Base-by-base conservation (phyloP, 2,888 invertebrate species). In the Aphidoletes aphidimyza region DNA sequence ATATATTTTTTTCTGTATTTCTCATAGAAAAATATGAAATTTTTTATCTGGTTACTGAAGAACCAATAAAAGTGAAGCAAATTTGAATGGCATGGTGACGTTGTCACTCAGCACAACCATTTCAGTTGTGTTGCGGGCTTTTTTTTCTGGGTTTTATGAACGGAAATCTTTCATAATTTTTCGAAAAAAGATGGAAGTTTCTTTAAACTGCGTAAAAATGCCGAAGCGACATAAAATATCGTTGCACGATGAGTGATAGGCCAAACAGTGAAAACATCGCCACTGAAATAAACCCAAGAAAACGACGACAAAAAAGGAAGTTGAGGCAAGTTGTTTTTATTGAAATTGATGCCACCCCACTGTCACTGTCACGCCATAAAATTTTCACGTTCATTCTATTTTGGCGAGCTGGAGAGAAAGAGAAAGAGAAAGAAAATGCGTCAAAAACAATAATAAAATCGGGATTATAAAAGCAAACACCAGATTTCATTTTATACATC, bases 401-500 rank as follows among this genome's bases (percentile, higher is more conserved):
- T n/a, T n/a, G n/a, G 14, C 69, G 22, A 19, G 8, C 19, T 47
- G 11, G 47, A 3, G 3, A 47, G 47, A 6, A 17, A 54, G 54
- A n/a, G 22, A 54, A 19, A 6, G 17, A 54, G 54, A n/a, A 11
- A 54, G 69, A 30, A 1, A 69, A 30, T 69, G 69, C 69, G 69
- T 69, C 69, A 69, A 30, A 69, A 69, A 69, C 69, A 69, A 54
- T 30, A 69, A 69, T 69, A 69, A 69, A 69, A 69, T 30, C 69
- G 9, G 69, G 69, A 69, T 69, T 69, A 69, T 69, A 69, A 69
- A 69, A 69, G 69, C 69, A 69, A 69, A 69, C 14, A 69, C 69
- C 26, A 69, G 69, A 69, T 30, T 69, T 69, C 69, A 69, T 69
- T 69, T 69, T 30, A n/a, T n/a, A 30, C 69, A 69, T 69, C 17